Evolutionary conservation across 2,888 invertebrate genomes (phyloP).

Genomic region (Argyra leucocephala): DNA sequence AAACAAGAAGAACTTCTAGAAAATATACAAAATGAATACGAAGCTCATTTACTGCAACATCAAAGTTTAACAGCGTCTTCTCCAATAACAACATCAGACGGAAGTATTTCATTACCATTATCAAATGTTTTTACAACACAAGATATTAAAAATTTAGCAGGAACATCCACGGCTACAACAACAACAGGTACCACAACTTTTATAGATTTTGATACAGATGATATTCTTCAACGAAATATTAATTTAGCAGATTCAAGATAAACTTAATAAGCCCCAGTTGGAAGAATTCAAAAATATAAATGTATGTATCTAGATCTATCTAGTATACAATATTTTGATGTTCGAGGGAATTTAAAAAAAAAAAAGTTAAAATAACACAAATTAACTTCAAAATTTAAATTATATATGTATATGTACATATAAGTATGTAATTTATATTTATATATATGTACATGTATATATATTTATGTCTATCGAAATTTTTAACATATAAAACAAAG

Average conservation of each 20-base stretch:
- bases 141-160: background rate
- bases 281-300: too few species aligned
- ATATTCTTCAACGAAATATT: conserved; percentile 14
- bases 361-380: background rate
- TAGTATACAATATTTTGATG: too few species aligned
- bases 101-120: conserved; percentile 6
- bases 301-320: too few species aligned
- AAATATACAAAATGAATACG: conserved; percentile 38
- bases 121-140: background rate
- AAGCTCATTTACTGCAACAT: conserved; percentile 32
- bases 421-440: too few species aligned
- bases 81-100: background rate
- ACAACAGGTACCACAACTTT: conserved; percentile 11
- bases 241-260: conserved; percentile 21
- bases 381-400: background rate
- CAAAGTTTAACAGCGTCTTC: background rate
- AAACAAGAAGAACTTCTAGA: conserved; percentile 39
- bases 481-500: background rate
- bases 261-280: conserved; percentile 23
- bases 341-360: too few species aligned
- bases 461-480: background rate
- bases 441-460: background rate
- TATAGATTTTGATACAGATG: conserved; percentile 11
- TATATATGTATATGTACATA: background rate
- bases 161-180: background rate